Conservation (phyloP, 2,888 invertebrate genomes). For the Cabera pusaria region DNA sequence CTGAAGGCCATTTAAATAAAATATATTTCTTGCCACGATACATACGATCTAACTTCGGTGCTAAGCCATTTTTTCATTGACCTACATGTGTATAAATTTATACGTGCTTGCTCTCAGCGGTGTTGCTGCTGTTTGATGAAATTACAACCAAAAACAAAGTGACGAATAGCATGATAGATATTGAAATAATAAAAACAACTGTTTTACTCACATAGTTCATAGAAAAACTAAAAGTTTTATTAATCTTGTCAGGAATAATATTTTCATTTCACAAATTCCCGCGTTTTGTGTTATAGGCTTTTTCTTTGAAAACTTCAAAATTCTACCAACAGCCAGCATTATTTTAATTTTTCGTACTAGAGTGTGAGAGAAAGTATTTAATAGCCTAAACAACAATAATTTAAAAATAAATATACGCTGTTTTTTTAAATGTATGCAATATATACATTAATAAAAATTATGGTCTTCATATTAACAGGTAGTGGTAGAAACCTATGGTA, state of each 20-base stretch:
- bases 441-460: too few relatives aligned
- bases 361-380: too few relatives aligned
- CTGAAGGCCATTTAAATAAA: constrained; percentile 84
- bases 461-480: too few relatives aligned
- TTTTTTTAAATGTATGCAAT: too few relatives aligned
- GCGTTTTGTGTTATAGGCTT: constrained; percentile 21
- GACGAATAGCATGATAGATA: background rate
- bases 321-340: constrained; percentile 16
- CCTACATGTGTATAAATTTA: constrained; percentile 80
- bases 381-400: too few relatives aligned
- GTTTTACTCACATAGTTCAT: constrained; percentile 40
- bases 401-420: too few relatives aligned
- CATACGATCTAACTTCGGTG: constrained; percentile 72
- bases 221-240: constrained; percentile 14
- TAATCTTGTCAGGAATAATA: constrained; percentile 1
- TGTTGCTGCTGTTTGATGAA: constrained; percentile 61
- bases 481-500: too few relatives aligned
- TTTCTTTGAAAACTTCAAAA: constrained; percentile 11
- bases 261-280: constrained; percentile 31
- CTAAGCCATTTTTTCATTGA: constrained; percentile 83
- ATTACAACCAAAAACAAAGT: constrained; percentile 21
- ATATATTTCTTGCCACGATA: constrained; percentile 80
- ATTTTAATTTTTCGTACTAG: too few relatives aligned
- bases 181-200: constrained; percentile 4
- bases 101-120: constrained; percentile 69